phyloP scores from a whole-genome alignment of 2,797 vertebrate species.

The Gymnothorax javanicus region DNA sequence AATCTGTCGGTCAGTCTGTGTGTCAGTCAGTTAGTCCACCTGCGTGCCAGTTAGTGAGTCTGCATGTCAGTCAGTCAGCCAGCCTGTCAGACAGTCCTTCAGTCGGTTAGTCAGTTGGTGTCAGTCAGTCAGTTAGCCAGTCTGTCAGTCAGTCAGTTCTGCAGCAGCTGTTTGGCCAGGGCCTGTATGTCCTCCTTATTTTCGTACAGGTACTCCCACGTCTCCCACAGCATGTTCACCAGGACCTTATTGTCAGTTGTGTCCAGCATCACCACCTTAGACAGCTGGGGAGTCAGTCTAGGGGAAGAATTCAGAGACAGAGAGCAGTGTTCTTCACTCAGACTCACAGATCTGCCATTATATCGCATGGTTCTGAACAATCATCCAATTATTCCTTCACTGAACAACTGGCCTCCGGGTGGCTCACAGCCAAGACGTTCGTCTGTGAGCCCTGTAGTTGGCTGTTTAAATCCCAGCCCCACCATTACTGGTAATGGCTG shows the following conservation, averaged over 20 bases:
- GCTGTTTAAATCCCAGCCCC: too few relatives aligned
- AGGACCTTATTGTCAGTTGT: constrained; percentile 84
- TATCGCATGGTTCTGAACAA: neutral
- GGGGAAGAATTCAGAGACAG: neutral
- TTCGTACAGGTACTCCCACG: constrained; percentile 91
- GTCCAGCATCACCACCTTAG: constrained; percentile 86
- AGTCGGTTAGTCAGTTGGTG: neutral
- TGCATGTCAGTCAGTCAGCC: too few relatives aligned
- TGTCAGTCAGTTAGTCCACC: too few relatives aligned
- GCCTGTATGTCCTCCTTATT: constrained; percentile 78
- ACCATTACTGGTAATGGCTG: too few relatives aligned
- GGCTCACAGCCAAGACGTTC: neutral
- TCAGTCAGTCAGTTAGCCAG: neutral
- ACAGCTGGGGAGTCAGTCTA: constrained; percentile 89
- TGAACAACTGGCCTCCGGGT: neutral
- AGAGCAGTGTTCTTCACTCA: neutral
- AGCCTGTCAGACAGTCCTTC: too few relatives aligned
- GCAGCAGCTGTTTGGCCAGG: constrained; percentile 74
- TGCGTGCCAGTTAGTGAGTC: neutral
- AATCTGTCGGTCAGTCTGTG: too few relatives aligned
- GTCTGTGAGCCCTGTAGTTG: too few relatives aligned
- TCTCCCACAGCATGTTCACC: constrained; percentile 94
- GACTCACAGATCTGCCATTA: neutral
- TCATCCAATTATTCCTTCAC: neutral
- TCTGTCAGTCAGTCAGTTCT: constrained; percentile 55